phyloP scores from a whole-genome alignment of 2,888 invertebrate species.

The Therioaphis trifolii region DNA sequence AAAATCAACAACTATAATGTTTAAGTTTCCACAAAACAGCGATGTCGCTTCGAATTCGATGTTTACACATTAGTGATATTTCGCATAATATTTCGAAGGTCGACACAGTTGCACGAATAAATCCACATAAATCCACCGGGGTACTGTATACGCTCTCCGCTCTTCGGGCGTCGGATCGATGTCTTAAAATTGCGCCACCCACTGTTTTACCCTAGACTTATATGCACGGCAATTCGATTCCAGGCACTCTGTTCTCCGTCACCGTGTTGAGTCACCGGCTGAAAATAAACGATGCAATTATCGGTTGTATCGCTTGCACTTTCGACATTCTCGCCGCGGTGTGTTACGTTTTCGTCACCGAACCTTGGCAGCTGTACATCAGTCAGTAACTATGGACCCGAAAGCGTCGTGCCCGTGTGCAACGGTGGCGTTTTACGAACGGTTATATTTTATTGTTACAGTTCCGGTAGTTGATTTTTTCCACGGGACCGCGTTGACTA shows the following conservation, averaged over 20 bases:
- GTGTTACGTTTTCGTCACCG: constrained; percentile 61
- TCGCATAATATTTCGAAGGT: too few relatives aligned
- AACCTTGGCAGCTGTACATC: constrained; percentile 64
- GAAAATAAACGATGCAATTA: constrained; percentile 65
- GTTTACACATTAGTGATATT: too few relatives aligned
- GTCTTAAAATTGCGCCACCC: too few relatives aligned
- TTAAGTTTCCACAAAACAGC: too few relatives aligned
- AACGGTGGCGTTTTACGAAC: background rate
- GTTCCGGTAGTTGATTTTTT: constrained; percentile 62
- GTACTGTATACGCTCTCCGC: too few relatives aligned
- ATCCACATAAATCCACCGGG: too few relatives aligned
- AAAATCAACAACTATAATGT: too few relatives aligned
- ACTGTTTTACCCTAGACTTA: too few relatives aligned
- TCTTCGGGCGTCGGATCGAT: too few relatives aligned
- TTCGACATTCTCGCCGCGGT: constrained; percentile 63
- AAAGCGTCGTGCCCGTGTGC: background rate
- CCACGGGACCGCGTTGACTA: constrained; percentile 58
- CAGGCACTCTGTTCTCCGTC: constrained; percentile 65
- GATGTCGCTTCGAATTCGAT: background rate
- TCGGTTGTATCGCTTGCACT: constrained; percentile 65
- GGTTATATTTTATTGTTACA: background rate
- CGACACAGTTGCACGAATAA: too few relatives aligned
- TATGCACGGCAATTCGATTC: too few relatives aligned
- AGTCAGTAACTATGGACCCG: constrained; percentile 59
- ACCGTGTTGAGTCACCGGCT: constrained; percentile 64